Conservation (phyloP, 2,797 vertebrate genomes). For the Iguana delicatissima region DNA sequence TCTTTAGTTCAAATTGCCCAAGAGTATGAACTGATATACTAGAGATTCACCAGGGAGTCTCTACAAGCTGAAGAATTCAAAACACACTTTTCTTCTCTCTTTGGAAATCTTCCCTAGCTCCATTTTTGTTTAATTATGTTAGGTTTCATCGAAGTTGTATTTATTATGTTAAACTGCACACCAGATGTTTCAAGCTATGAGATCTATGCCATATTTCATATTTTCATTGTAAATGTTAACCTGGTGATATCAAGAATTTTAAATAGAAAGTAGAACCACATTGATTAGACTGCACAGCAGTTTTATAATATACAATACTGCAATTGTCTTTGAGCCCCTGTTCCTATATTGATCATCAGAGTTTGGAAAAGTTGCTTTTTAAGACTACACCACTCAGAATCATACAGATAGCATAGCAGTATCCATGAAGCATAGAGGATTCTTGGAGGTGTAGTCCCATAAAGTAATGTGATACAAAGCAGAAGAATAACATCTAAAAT, state of each 20-base stretch:
- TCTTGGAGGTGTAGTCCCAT: too few species aligned
- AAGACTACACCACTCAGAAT: too few species aligned
- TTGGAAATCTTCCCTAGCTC: constrained; percentile 70
- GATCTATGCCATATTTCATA: constrained; percentile 69
- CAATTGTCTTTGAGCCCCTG: not conserved
- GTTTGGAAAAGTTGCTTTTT: too few species aligned
- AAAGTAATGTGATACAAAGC: not conserved
- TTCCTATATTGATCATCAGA: not conserved
- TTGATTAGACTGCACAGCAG: constrained; percentile 16
- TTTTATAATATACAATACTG: constrained; percentile 63
- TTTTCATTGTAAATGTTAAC: constrained; percentile 75
- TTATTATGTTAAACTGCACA: constrained; percentile 79
- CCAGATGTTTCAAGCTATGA: constrained; percentile 72
- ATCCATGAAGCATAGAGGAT: too few species aligned
- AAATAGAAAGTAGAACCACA: constrained; percentile 68
- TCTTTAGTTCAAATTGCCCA: constrained; percentile 56
- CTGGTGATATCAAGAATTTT: constrained; percentile 74
- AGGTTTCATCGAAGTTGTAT: constrained; percentile 77
- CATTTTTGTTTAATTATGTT: constrained; percentile 77
- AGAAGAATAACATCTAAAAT: not conserved
- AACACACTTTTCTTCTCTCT: constrained; percentile 55
- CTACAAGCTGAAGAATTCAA: constrained; percentile 63
- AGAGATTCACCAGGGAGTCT: constrained; percentile 66
- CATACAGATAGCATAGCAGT: too few species aligned
- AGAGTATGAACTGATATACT: constrained; percentile 56